Evolutionary conservation across 2,888 invertebrate genomes (phyloP), one percentile per base, ranked within the genome.

Genomic region (Cryptus viduatorius): DNA sequence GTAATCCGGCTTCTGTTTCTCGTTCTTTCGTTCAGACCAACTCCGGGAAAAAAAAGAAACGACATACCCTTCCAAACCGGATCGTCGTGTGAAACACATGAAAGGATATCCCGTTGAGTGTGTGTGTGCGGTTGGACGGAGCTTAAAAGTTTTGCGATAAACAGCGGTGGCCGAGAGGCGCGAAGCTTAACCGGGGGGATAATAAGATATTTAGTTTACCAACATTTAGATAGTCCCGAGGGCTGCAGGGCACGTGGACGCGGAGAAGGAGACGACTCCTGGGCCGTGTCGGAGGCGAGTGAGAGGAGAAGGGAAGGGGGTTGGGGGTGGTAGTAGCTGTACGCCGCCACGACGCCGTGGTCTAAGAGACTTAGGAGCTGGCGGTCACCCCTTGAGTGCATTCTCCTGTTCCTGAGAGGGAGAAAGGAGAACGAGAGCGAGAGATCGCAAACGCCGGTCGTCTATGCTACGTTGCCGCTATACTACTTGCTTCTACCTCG

Each of bases 321-420:
- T 86, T 86, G 86, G 83, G 67, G 73, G 67, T 56, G 65, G 75
- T 37, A 37, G 37, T 37, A 44, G 68, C 42, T 72, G 72, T 65
- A 84, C 87, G 87, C 85, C 86, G 89, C 68, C 79, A 88, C 88
- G 89, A 90, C 90, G 89, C 90, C 90, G 90, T 90, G 92, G 91
- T 93, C 91, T 92, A 91, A 91, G 91, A 92, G 93, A 93, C 93
- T 93, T 93, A 92, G 92, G 90, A 91, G 91, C 90, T 92, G 89
- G 92, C 90, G 93, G 93, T 93, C 92, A 92, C 92, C 92, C 90
- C 91, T 90, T 92, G 92, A 93, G 93, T 93, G 93, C 93, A 93
- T 93, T 93, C 92, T 92, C 92, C 91, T 93, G 93, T 93, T 93
- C 91, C 89, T 89, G 87, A 65, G 76, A 76, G 88, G 89, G 48